A percentile compares a stretch with the other conserved stretches of the same genome.
Conservation (phyloP, 2,113 vertebrate genomes). For the Sardina pilchardus region DNA sequence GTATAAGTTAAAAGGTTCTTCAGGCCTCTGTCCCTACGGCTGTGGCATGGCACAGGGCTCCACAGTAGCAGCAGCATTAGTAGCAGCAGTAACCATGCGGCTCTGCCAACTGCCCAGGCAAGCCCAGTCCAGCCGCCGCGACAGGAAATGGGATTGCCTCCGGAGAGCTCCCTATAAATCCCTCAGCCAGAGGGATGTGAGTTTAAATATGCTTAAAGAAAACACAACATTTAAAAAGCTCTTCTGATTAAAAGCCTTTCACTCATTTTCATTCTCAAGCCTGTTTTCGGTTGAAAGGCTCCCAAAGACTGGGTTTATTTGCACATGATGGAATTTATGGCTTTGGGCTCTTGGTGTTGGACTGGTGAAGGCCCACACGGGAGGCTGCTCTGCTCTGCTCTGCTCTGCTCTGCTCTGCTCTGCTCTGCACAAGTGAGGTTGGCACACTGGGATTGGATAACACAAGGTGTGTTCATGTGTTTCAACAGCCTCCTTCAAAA, state of each 20-base stretch:
- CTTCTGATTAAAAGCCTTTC: constrained; percentile 49
- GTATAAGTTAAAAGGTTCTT: background rate
- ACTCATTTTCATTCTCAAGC: background rate
- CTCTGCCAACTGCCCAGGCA: background rate
- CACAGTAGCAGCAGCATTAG: constrained; percentile 25
- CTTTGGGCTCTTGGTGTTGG: background rate
- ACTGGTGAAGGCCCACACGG: background rate
- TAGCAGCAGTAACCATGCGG: background rate
- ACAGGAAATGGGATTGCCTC: constrained; percentile 49
- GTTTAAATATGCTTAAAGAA: constrained; percentile 9
- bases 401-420: background rate
- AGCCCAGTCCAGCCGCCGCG: background rate
- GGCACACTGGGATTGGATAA: background rate
- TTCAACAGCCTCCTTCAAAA: background rate
- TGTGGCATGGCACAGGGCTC: constrained; percentile 16
- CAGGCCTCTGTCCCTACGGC: background rate
- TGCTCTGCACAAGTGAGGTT: too few relatives aligned
- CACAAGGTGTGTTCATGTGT: background rate
- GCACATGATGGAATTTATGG: background rate
- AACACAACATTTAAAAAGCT: constrained; percentile 48
- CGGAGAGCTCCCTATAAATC: constrained; percentile 63
- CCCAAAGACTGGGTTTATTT: background rate
- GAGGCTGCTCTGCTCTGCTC: background rate
- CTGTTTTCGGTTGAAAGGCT: background rate
- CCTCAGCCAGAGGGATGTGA: constrained; percentile 47